A percentile compares a stretch with the other conserved stretches of the same genome.
phyloP scores from a whole-genome alignment of 1,140 invertebrate genomes.

The Drosophila subpulchrella region DNA sequence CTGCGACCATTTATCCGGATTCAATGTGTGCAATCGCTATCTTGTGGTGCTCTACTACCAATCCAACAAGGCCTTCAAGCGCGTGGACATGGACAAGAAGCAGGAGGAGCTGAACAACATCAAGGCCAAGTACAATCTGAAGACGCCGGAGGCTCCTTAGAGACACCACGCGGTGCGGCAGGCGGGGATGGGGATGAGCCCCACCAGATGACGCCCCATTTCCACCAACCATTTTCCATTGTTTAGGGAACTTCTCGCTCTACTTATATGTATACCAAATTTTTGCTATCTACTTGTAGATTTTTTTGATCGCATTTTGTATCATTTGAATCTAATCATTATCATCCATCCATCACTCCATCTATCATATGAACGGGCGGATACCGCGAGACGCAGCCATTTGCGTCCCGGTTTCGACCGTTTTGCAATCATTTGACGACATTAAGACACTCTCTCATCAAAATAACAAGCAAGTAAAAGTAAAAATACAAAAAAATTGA shows the following conservation, averaged over 20 bases:
- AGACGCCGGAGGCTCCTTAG: constrained; percentile 78
- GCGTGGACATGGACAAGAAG: constrained; percentile 98
- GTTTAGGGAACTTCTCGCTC: constrained; percentile 42
- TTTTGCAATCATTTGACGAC: constrained; percentile 57
- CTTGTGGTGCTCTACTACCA: constrained; percentile 99
- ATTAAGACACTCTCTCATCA: constrained; percentile 67
- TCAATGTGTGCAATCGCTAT: constrained; percentile 99
- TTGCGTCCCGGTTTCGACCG: constrained; percentile 11
- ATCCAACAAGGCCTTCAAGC: constrained; percentile 97
- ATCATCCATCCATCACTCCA: constrained; percentile 67
- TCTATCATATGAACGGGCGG: constrained; percentile 40
- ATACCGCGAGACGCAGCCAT: background rate
- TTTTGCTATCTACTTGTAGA: constrained; percentile 72
- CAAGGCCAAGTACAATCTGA: constrained; percentile 95
- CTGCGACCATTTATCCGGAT: constrained; percentile 99
- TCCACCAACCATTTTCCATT: constrained; percentile 38
- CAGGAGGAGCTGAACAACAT: constrained; percentile 98
- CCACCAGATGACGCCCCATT: constrained; percentile 24
- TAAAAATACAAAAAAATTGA: constrained; percentile 76
- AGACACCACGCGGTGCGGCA: constrained; percentile 3
- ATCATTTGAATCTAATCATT: constrained; percentile 60
- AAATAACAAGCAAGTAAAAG: constrained; percentile 81
- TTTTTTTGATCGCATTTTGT: constrained; percentile 59
- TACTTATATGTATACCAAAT: constrained; percentile 38
- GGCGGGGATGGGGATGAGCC: constrained; percentile 8